Evolutionary conservation across 2,797 vertebrate genomes (phyloP), one percentile per base, ranked within the genome.

Genomic region (Lateolabrax maculatus): DNA sequence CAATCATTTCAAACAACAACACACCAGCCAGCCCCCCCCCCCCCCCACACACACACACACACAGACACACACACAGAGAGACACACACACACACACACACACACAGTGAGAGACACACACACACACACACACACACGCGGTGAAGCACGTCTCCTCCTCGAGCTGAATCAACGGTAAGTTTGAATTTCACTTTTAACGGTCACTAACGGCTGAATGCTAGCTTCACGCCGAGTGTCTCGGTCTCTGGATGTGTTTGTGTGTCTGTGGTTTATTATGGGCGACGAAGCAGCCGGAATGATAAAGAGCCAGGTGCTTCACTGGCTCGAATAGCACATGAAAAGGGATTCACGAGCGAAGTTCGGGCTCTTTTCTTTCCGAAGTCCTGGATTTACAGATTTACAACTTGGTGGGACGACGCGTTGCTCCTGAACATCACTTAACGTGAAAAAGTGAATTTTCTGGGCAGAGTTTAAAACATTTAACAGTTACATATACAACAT

Each of bases 1-100:
- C 94, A 96, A 95, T 96, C 90, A 88, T 56, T 95, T 96, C 67
- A 86, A 95, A 96, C 61, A 58, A 91, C 95, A 95, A 95, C 92
- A 95, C 31, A 34, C 31, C 4, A 34, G 3, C 4, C 4, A 6
- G 31, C 31, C 4, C 6, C 4, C 6, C 31, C 6, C 4, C 6
- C 31, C 31, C 31, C 3, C 16, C 58, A 16, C 48, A 34, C 41
- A 21, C 69, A 6, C 23, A 9, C 78, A 48, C 71, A 9, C 56
- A 21, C 51, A 27, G 51, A 39, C 46, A 27, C 66, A 51, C 61
- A 34, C 36, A 64, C 52, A 13, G 53, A 11, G 67, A 60, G 29
- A 34, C 51, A 39, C n/a, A 44, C 39, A 37, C 58, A 68, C 48
- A 29, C 71, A 23, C 49, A 29, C 43, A 1, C 3, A 36, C 48